These are phyloP conservation scores for Terrapene triunguis DNA, from an alignment of 2,113 vertebrate genomes.

Conservation along the genomic window DNA sequence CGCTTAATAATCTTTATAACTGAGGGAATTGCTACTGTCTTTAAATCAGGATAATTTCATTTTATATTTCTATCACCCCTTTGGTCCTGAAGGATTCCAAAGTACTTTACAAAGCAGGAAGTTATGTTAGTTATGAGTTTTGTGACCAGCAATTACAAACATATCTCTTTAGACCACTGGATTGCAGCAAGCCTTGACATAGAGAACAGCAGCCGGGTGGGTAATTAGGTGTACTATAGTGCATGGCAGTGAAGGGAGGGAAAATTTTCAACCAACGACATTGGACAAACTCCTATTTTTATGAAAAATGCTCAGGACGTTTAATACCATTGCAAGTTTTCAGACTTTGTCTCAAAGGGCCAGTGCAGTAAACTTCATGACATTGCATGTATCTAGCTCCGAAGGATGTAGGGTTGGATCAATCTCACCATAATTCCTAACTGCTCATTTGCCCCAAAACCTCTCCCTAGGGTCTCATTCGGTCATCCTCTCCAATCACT, in stretches of 20 bases:
- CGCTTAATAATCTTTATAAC: background rate
- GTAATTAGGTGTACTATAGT: rapidly evolving
- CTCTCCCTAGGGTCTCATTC: background rate
- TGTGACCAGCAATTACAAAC: background rate
- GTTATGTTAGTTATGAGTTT: background rate
- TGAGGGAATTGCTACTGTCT: background rate
- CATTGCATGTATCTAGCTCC: background rate
- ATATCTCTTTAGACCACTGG: rapidly evolving
- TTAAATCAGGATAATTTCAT: background rate
- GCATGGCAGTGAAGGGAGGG: background rate
- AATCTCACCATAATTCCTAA: background rate
- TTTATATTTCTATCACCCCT: background rate
- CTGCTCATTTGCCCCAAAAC: background rate
- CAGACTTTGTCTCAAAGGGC: background rate
- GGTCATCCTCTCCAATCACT: background rate
- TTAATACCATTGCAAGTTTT: background rate
- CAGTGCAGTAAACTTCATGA: background rate
- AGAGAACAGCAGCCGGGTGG: background rate
- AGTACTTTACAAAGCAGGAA: background rate
- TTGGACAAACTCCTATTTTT: background rate
- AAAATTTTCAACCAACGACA: rapidly evolving
- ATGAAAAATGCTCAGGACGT: background rate
- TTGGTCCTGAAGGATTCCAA: background rate
- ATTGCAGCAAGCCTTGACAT: background rate
- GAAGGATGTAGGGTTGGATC: background rate